Evolutionary conservation across 2,888 invertebrate genomes (phyloP).

Genomic region (Serrognathus titanus): DNA sequence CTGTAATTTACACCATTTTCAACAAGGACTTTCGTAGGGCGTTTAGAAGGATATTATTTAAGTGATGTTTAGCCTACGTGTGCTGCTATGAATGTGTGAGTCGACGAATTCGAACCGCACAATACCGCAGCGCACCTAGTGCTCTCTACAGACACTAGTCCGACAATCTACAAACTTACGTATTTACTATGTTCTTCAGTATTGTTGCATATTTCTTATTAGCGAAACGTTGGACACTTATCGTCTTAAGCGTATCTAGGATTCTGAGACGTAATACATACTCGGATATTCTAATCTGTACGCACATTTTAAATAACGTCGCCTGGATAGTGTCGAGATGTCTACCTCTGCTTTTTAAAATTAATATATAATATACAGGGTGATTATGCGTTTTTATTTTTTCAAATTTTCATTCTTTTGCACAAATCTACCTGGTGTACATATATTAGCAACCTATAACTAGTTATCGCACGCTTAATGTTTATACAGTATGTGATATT

Average conservation of each 20-base stretch:
- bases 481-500: no score
- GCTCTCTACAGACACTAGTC: constrained; percentile 47
- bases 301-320: neutral
- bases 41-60: constrained; percentile 92
- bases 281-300: neutral
- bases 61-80: constrained; percentile 87
- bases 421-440: no score
- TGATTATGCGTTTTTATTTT: neutral
- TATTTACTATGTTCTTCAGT: constrained; percentile 6
- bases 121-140: constrained; percentile 62
- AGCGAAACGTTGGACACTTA: neutral
- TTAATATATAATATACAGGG: neutral
- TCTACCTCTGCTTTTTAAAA: neutral
- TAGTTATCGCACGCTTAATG: no score
- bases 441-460: no score
- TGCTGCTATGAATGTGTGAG: constrained; percentile 75
- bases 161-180: constrained; percentile 34
- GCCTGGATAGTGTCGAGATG: neutral
- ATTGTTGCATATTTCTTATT: neutral
- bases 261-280: neutral
- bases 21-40: constrained; percentile 96
- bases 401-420: neutral
- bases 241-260: neutral
- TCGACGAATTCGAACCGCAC: constrained; percentile 59
- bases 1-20: constrained; percentile 94